Evolutionary conservation across 2,888 invertebrate genomes (phyloP), one percentile per base, ranked within the genome.

Genomic region (Aporophyla lueneburgensis): DNA sequence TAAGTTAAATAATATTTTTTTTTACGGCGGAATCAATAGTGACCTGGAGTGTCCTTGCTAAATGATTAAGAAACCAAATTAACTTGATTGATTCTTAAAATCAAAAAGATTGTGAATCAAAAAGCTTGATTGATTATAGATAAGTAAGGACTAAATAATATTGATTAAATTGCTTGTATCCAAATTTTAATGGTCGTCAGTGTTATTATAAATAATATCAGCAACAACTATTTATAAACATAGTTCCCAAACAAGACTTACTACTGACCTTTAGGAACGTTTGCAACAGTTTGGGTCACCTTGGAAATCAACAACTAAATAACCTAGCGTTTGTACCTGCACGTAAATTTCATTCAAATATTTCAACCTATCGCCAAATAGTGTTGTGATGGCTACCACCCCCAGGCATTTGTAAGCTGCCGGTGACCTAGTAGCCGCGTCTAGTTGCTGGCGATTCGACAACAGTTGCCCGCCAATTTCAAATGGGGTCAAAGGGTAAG

Each of bases 251-350:
- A 69, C 68, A 24, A 61, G 76, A 75, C 16, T 75, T 53, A 24
- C 68, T 53, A 61, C 59, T 68, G 68, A 76, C 68, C 59, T 75
- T 75, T 76, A 69, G 14, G 24, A 68, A 54, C 14, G 14, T 21
- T 69, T 54, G 69, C 53, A 24, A 53, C 24, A 69, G n/a, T 40
- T 69, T 6, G 33, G 59, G 12, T 76, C 24, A 69, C 68, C 75
- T 76, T 75, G 58, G 16, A 21, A 74, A 66, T 19, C 5, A 24
- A 67, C 12, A 53, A 58, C 49, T 56, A 56, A 63, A 46, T 53
- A 33, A 33, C 40, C 6, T 49, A n/a, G 14, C 40, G 40, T 27
- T 74, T 63, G 54, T 24, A 43, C 33, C 16, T 24, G n/a, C 33
- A 49, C 19, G 40, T 40, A 19, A 27, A 43, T 49, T 40, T 51